These are phyloP conservation scores for Epistrophella euchroma DNA, from an alignment of 2,888 invertebrate species.

Conservation along the genomic window DNA sequence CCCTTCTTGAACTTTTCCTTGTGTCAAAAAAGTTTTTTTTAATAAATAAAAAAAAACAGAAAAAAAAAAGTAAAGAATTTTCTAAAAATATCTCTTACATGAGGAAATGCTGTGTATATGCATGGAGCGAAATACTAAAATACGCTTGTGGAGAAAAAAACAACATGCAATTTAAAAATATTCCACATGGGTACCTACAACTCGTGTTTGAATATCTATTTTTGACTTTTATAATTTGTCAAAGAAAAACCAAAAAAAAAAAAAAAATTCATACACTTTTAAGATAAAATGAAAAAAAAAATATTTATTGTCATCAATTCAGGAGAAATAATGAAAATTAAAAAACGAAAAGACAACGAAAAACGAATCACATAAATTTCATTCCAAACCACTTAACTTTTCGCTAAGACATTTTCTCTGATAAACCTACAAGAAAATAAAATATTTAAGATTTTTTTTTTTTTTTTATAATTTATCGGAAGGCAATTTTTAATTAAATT, in stretches of 20 bases:
- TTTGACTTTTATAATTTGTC: conserved; percentile 33
- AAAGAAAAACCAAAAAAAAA: conserved; percentile 20
- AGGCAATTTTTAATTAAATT: conserved; percentile 49
- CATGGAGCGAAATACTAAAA: conserved; percentile 23
- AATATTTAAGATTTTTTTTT: conserved; percentile 4
- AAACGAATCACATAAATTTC: conserved; percentile 10
- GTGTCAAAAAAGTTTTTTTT: conserved; percentile 35
- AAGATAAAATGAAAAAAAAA: conserved; percentile 22
- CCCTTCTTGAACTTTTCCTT: conserved; percentile 2
- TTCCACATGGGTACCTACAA: conserved; percentile 36
- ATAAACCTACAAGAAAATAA: conserved; percentile 4
- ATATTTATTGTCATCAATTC: conserved; percentile 3
- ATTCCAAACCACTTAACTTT: conserved; percentile 35
- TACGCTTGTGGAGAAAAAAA: conserved; percentile 37
- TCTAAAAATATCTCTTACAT: conserved; percentile 59
- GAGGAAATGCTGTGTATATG: conserved; percentile 52
- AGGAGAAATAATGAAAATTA: conserved; percentile 20
- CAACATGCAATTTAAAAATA: conserved; percentile 63
- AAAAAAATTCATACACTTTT: background rate
- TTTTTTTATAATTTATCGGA: conserved; percentile 45
- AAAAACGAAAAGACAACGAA: background rate
- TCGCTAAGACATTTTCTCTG: conserved; percentile 8
- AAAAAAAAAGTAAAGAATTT: conserved; percentile 44
- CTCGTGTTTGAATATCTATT: conserved; percentile 37
- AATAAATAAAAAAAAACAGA: background rate